Evolutionary conservation across 2,113 vertebrate species (phyloP).

Genomic region (Platichthys flesus): DNA sequence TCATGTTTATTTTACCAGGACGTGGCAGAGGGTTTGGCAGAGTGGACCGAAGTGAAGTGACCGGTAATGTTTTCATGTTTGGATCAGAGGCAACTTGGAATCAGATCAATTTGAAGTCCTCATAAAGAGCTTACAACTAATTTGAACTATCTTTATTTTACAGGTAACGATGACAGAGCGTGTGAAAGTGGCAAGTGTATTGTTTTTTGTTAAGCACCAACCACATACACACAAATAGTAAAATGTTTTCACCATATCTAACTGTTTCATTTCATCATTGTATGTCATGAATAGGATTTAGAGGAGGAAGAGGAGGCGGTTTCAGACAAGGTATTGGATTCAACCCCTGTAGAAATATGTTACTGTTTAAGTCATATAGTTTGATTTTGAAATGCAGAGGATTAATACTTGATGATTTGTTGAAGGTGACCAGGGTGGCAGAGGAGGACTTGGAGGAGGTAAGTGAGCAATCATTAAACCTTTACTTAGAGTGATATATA

Average conservation of each 20-base stretch:
- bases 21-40: conserved; percentile 52
- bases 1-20: conserved; percentile 14
- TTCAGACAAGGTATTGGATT: conserved; percentile 57
- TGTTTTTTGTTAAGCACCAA: too few species aligned
- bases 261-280: neutral
- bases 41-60: conserved; percentile 4
- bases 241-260: neutral
- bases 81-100: neutral
- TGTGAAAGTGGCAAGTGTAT: conserved; percentile 38
- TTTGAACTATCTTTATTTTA: neutral
- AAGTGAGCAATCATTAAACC: neutral
- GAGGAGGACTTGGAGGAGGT: conserved; percentile 70
- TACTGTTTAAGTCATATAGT: neutral
- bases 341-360: neutral
- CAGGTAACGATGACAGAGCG: conserved; percentile 10
- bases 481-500: rapidly evolving
- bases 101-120: neutral
- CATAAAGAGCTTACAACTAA: neutral
- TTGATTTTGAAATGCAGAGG: neutral
- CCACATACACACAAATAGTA: neutral
- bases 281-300: conserved; percentile 34
- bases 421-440: conserved; percentile 44
- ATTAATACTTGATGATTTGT: conserved; percentile 4
- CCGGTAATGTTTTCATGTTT: conserved; percentile 9
- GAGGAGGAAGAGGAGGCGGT: conserved; percentile 52